phyloP scores from a whole-genome alignment of 2,797 vertebrate genomes.

The Selene dorsalis region DNA sequence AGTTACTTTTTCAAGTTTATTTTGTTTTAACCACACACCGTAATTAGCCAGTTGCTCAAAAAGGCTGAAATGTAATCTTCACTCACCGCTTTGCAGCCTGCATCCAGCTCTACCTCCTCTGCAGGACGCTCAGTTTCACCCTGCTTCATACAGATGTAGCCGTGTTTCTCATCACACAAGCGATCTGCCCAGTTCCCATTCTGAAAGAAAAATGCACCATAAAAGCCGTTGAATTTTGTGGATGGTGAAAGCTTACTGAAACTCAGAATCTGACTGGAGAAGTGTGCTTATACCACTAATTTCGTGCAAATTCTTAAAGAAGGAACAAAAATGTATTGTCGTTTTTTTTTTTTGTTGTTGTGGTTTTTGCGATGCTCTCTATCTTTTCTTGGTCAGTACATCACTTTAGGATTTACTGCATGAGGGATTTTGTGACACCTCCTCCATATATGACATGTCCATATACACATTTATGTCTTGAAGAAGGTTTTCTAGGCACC shows the following conservation, averaged over 20 bases:
- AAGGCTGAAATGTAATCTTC: neutral
- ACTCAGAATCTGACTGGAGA: too few relatives aligned
- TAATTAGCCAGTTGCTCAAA: neutral
- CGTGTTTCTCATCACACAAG: slow-evolving; percentile 85
- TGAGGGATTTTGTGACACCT: neutral
- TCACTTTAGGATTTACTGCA: neutral
- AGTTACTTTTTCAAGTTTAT: neutral
- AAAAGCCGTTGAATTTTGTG: too few relatives aligned
- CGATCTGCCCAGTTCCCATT: slow-evolving; percentile 92
- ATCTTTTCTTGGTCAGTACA: too few relatives aligned
- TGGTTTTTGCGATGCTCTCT: neutral
- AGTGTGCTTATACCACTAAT: too few relatives aligned
- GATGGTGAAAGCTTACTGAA: too few relatives aligned
- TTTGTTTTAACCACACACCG: neutral
- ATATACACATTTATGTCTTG: neutral
- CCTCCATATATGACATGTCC: neutral
- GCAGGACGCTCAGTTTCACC: slow-evolving; percentile 70
- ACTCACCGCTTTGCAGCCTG: slow-evolving; percentile 90
- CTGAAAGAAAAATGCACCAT: slow-evolving; percentile 71
- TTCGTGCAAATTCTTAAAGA: neutral
- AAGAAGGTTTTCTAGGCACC: neutral
- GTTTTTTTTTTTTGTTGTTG: neutral
- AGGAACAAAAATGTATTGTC: neutral
- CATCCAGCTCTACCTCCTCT: slow-evolving; percentile 66
- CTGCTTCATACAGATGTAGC: slow-evolving; percentile 92